Base-by-base conservation (phyloP, 2,888 invertebrate species). In the Nymphalis polychloros region DNA sequence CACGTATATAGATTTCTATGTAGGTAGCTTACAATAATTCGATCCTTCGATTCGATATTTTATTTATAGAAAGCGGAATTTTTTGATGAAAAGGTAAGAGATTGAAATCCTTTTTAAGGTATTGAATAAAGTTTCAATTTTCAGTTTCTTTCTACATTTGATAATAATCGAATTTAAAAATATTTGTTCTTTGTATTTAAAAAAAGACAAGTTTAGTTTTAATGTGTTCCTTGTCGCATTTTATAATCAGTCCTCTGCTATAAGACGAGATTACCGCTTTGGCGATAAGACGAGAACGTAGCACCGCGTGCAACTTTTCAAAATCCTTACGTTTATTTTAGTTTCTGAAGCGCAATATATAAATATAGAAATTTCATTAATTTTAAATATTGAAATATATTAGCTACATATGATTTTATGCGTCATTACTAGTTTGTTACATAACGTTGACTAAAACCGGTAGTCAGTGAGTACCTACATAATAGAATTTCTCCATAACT, bases 41-140 rank as follows among this genome's bases (percentile, higher is more conserved):
- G 59, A 59, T 52, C 35, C 66, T 49, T 49, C 60, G 20, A 47
- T 19, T 63, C 48, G 53, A 62, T 69, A 69, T 69, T 65, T 69
- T 69, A 65, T 65, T 69, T 64, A 64, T 59, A 65, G 62, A 59
- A 20, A 68, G 59, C 47, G 59, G 52, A 47, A 59, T 57, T 57
- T 65, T 64, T 67, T 23, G 61, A 64, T 46, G 68, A 53, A 68
- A 59, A 64, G 59, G 46, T 52, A 52, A 57, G 57, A 49, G 55
- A 57, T 57, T 57, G 53, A 55, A 55, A 55, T 55, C 53, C 31
- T n/a, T 27, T 53, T 55, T 55, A 31, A 55, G 31, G 17, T 17
- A 55, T 55, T n/a, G 5, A 55, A 55, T 27, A 31, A n/a, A 31
- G 2, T 27, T 13, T 41, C 7, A 31, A 7, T 10, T 17, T n/a